These are phyloP conservation scores for Copidosoma aretas DNA, from an alignment of 2,888 invertebrate genomes.

Conservation along the genomic window DNA sequence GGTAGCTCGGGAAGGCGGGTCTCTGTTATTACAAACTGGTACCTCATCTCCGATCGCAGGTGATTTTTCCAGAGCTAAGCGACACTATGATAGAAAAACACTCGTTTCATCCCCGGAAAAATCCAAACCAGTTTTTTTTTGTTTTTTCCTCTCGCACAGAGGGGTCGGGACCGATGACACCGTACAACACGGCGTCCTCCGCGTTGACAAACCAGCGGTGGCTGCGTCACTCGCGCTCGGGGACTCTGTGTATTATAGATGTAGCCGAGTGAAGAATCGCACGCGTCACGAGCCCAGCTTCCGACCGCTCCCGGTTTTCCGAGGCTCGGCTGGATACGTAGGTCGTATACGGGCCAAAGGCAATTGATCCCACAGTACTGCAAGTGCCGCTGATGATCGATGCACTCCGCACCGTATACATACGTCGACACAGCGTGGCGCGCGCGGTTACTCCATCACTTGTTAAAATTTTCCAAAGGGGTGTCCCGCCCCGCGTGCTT, in stretches of 20 bases:
- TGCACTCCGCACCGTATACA: background rate
- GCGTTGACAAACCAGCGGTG: slow-evolving; percentile 3
- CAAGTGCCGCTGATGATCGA: background rate
- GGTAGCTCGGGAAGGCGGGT: no score
- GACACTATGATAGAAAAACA: background rate
- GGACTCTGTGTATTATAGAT: no score
- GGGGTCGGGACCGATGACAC: slow-evolving; percentile 20
- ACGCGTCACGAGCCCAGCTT: slow-evolving; percentile 8
- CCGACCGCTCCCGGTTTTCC: background rate
- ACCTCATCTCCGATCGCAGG: slow-evolving; percentile 15
- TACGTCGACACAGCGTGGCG: background rate
- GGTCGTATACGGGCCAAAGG: slow-evolving; percentile 1
- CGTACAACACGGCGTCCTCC: background rate
- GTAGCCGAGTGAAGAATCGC: slow-evolving; percentile 10
- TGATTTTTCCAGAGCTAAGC: slow-evolving; percentile 26
- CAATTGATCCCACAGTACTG: background rate
- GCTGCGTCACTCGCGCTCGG: background rate
- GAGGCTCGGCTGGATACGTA: background rate
- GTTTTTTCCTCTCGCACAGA: background rate
- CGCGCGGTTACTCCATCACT: background rate
- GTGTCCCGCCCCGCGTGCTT: no score
- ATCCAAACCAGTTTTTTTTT: background rate
- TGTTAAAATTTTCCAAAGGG: no score
- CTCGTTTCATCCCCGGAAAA: background rate
- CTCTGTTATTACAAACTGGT: no score